These are phyloP conservation scores for Oreotrochilus melanogaster DNA, from an alignment of 2,113 vertebrate species.

Conservation along the genomic window DNA sequence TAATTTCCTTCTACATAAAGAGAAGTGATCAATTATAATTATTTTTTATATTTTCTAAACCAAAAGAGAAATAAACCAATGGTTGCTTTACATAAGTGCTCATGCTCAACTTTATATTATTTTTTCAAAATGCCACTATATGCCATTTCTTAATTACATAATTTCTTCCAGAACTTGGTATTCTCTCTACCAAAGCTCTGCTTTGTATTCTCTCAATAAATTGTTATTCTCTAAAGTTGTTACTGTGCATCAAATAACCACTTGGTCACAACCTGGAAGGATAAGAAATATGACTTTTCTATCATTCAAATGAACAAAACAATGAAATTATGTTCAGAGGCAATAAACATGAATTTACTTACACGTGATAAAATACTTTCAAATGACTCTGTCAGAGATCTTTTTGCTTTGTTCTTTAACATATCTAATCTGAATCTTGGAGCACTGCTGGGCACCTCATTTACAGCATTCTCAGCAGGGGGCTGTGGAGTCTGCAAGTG, in stretches of 20 bases:
- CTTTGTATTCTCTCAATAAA: not conserved
- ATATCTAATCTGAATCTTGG: slow-evolving; percentile 88
- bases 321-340: not conserved
- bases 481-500: slow-evolving; percentile 60
- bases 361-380: slow-evolving; percentile 87
- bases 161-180: not conserved
- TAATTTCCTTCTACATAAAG: not conserved
- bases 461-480: slow-evolving; percentile 71
- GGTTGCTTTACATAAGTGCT: not conserved
- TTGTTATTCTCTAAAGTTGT: not conserved
- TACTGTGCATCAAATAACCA: not conserved
- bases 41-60: not conserved
- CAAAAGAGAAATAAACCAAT: not conserved
- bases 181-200: not conserved
- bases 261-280: not conserved
- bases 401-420: slow-evolving; percentile 91
- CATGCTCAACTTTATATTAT: not conserved
- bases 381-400: slow-evolving; percentile 92
- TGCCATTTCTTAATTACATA: not conserved
- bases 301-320: not conserved
- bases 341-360: slow-evolving; percentile 34
- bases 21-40: not conserved
- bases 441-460: slow-evolving; percentile 80
- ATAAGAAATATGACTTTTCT: not conserved
- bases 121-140: not conserved